Percentiles rank a stretch among this genome's conserved stretches.
phyloP scores from a whole-genome alignment of 2,113 vertebrate genomes.

The Epinephelus fuscoguttatus region DNA sequence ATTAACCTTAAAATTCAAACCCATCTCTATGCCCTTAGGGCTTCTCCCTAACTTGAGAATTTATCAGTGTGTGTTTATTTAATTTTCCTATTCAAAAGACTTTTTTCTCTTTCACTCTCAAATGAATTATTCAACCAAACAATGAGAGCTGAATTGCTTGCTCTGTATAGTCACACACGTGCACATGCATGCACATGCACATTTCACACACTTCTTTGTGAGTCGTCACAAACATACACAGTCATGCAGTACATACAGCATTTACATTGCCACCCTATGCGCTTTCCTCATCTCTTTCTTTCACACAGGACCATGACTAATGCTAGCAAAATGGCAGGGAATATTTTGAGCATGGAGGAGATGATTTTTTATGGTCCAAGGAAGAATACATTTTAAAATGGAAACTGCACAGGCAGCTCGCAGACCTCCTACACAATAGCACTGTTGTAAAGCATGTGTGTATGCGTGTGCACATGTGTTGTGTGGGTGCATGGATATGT shows the following conservation, averaged over 20 bases:
- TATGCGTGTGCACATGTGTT: constrained; percentile 53
- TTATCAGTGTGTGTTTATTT: constrained; percentile 72
- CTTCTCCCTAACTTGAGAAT: constrained; percentile 64
- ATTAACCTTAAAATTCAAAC: constrained; percentile 74
- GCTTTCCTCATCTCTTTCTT: constrained; percentile 42
- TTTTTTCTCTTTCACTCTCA: constrained; percentile 45
- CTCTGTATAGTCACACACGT: constrained; percentile 10
- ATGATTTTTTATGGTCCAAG: constrained; percentile 65
- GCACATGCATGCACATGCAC: neutral
- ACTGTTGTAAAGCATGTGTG: constrained; percentile 55
- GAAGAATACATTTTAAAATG: constrained; percentile 68
- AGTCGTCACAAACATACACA: constrained; percentile 22
- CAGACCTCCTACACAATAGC: constrained; percentile 68
- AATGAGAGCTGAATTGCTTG: constrained; percentile 32
- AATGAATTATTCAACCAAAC: constrained; percentile 65
- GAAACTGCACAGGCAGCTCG: constrained; percentile 60
- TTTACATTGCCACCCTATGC: constrained; percentile 51
- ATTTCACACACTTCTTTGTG: constrained; percentile 12
- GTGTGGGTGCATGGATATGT: constrained; percentile 48
- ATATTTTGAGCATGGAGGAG: constrained; percentile 66
- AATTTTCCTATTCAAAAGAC: constrained; percentile 66
- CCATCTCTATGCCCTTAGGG: constrained; percentile 52
- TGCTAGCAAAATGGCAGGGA: constrained; percentile 59
- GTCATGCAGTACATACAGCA: constrained; percentile 37
- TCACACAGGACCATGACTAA: constrained; percentile 61